phyloP scores from a whole-genome alignment of 2,888 invertebrate species.

The Escarpia spicata region DNA sequence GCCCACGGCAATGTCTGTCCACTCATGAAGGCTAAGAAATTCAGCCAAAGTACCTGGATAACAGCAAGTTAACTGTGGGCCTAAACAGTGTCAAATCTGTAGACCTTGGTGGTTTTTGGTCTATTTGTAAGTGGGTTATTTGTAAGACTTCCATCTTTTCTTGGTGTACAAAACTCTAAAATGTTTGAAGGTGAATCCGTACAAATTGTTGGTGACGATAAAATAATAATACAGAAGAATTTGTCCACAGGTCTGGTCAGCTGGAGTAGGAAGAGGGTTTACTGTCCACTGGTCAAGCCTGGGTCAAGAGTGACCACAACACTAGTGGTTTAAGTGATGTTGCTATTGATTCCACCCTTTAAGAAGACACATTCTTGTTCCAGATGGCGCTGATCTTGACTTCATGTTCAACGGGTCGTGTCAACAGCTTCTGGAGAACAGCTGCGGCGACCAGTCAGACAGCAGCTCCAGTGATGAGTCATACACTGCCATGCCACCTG shows the following conservation, averaged over 20 bases:
- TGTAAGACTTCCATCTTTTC: background rate
- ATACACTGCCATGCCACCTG: background rate
- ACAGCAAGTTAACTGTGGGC: background rate
- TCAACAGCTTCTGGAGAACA: background rate
- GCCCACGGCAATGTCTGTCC: no score
- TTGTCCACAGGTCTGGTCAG: no score
- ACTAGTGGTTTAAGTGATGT: no score
- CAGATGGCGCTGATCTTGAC: conserved; percentile 24
- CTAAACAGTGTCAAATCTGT: background rate
- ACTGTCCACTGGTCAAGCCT: no score
- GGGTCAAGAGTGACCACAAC: no score
- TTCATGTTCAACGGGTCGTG: background rate
- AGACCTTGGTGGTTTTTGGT: background rate
- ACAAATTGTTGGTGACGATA: no score
- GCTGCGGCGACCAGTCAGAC: background rate
- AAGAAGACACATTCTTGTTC: background rate
- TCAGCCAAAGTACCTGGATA: background rate
- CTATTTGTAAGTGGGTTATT: background rate
- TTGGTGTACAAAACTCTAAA: background rate
- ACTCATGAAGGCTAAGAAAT: no score
- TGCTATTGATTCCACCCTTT: background rate
- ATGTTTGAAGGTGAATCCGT: no score
- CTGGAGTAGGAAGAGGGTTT: no score
- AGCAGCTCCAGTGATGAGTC: background rate
- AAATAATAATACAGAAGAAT: no score